Conservation (phyloP, 2,113 vertebrate genomes). For the pig (Sus scrofa) region DNA sequence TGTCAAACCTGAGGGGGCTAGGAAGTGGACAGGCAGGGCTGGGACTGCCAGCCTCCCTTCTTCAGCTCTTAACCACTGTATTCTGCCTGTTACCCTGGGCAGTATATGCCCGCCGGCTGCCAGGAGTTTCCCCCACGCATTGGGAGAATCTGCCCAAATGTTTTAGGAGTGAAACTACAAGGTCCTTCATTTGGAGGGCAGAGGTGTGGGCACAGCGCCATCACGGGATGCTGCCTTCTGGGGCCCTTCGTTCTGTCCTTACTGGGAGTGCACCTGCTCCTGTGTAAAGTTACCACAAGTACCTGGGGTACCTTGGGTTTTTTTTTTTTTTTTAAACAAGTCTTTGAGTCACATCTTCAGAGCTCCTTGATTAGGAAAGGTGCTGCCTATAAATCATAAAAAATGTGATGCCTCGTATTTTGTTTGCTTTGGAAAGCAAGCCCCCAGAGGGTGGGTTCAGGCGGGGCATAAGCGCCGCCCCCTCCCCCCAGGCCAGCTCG, state of each 20-base stretch:
- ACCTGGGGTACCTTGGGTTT: no score
- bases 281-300: background rate
- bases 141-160: background rate
- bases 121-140: rapidly evolving
- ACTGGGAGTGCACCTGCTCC: background rate
- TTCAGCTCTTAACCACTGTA: background rate
- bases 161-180: background rate
- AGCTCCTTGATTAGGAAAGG: background rate
- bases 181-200: background rate
- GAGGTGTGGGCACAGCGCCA: background rate
- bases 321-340: background rate
- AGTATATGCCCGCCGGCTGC: background rate
- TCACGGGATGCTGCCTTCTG: rapidly evolving
- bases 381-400: background rate
- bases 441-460: background rate
- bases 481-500: background rate
- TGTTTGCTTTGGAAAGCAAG: no score
- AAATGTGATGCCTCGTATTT: rapidly evolving
- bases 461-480: rapidly evolving
- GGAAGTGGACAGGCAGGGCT: no score
- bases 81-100: background rate
- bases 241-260: background rate
- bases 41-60: background rate
- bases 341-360: background rate
- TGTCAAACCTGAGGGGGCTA: background rate